A percentile compares a stretch with the other conserved stretches of the same genome.
Evolutionary conservation across 2,888 invertebrate species (phyloP).

Genomic region (Aporophyla nigra): DNA sequence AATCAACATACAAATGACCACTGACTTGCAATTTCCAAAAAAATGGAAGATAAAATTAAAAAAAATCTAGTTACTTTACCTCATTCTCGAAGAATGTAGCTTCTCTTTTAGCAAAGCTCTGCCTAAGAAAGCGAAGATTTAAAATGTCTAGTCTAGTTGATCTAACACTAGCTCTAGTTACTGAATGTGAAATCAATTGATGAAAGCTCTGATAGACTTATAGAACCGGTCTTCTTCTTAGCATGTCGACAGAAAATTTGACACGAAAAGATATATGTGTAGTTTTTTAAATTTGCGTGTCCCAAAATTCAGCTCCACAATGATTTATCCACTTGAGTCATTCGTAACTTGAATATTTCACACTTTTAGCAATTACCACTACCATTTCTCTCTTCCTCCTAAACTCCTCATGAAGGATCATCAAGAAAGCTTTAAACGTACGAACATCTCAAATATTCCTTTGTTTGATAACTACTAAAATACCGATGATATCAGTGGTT

Average conservation of each 20-base stretch:
- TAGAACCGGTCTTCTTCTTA: not conserved
- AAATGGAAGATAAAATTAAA: too few relatives aligned
- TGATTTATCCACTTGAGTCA: not conserved
- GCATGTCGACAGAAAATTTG: too few relatives aligned
- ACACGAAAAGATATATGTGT: too few relatives aligned
- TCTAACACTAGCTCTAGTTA: not conserved
- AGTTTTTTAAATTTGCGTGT: too few relatives aligned
- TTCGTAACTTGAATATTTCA: not conserved
- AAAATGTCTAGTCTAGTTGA: not conserved
- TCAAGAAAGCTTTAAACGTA: slow-evolving; percentile 11
- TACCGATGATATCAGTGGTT: slow-evolving; percentile 45
- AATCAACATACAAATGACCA: too few relatives aligned
- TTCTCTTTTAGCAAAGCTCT: not conserved
- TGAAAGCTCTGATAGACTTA: not conserved
- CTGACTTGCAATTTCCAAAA: too few relatives aligned
- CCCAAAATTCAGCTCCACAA: too few relatives aligned
- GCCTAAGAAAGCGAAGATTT: not conserved
- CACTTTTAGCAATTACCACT: too few relatives aligned
- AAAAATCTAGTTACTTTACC: too few relatives aligned
- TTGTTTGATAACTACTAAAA: slow-evolving; percentile 37
- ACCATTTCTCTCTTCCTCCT: not conserved
- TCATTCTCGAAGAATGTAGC: too few relatives aligned
- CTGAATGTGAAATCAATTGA: not conserved
- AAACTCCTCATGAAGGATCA: not conserved
- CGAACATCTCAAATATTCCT: slow-evolving; percentile 29